Conservation (phyloP, 2,113 vertebrate species). For the Odontesthes bonariensis region DNA sequence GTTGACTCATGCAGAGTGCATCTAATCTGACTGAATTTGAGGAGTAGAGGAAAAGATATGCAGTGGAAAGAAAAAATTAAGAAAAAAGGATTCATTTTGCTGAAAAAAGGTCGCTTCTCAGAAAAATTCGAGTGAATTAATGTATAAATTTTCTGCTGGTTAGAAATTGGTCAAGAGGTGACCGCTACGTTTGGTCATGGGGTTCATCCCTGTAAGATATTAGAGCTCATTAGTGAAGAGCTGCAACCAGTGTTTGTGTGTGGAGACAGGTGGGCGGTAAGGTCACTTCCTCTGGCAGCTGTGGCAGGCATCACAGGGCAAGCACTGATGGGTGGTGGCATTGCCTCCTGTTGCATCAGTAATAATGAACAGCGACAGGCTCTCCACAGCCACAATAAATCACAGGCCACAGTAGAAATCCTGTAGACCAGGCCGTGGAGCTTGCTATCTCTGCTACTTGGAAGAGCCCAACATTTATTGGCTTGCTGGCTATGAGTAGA, state of each 20-base stretch:
- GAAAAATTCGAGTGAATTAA: constrained; percentile 2
- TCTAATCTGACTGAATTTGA: constrained; percentile 63
- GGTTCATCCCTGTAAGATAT: constrained; percentile 60
- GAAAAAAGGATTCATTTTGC: background rate
- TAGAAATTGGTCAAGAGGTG: constrained; percentile 18
- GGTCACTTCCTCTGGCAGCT: constrained; percentile 79
- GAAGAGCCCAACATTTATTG: constrained; percentile 48
- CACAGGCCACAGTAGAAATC: constrained; percentile 62
- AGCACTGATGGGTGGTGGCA: constrained; percentile 72
- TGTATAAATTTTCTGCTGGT: constrained; percentile 7
- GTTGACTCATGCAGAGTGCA: constrained; percentile 69
- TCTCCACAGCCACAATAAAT: constrained; percentile 74
- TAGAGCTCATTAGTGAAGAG: constrained; percentile 57
- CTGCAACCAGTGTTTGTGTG: constrained; percentile 52
- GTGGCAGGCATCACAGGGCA: constrained; percentile 64
- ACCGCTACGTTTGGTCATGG: constrained; percentile 34
- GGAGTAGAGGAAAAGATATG: constrained; percentile 24
- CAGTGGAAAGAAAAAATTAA: background rate
- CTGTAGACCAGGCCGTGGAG: constrained; percentile 54
- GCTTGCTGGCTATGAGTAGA: constrained; percentile 17
- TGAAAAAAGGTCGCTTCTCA: background rate
- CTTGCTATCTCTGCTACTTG: constrained; percentile 44
- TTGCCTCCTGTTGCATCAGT: constrained; percentile 78
- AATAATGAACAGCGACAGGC: constrained; percentile 82
- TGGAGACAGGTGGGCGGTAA: constrained; percentile 76